These are phyloP conservation scores for Cosmia trapezina DNA, from an alignment of 2,888 invertebrate species.

Conservation along the genomic window DNA sequence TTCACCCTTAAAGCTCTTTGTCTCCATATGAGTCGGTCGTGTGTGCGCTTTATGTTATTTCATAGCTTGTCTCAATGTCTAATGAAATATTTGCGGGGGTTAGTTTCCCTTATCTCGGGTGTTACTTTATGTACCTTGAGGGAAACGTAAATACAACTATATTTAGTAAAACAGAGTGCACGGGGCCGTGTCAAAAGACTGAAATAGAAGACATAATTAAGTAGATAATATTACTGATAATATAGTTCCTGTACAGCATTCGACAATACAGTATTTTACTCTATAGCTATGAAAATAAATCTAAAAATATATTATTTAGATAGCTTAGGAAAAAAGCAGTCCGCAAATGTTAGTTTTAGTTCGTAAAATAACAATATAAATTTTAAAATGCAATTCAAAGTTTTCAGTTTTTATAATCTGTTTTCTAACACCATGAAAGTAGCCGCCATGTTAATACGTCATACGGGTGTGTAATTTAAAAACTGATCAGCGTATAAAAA, in stretches of 20 bases:
- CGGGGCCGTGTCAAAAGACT: background rate
- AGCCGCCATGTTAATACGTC: too few species aligned
- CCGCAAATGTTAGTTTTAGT: too few species aligned
- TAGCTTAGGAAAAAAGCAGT: too few species aligned
- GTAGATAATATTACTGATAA: background rate
- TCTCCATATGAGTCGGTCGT: slow-evolving; percentile 63
- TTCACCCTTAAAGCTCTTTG: slow-evolving; percentile 73
- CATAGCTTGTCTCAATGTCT: slow-evolving; percentile 67
- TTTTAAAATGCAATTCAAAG: too few species aligned
- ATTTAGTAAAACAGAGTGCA: slow-evolving; percentile 36
- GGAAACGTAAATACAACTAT: slow-evolving; percentile 41
- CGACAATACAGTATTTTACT: too few species aligned
- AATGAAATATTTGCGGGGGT: slow-evolving; percentile 69
- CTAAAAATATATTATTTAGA: too few species aligned
- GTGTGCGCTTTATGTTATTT: slow-evolving; percentile 66
- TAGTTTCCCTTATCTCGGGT: slow-evolving; percentile 63
- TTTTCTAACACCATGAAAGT: too few species aligned
- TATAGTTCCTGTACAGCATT: background rate
- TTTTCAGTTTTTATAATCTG: too few species aligned
- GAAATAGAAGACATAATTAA: background rate
- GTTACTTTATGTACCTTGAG: slow-evolving; percentile 56
- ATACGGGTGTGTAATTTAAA: too few species aligned
- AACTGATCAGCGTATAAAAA: too few species aligned
- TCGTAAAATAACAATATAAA: too few species aligned
- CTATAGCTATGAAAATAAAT: too few species aligned